phyloP scores from a whole-genome alignment of 2,113 vertebrate genomes.

The Thinocorus orbignyianus region DNA sequence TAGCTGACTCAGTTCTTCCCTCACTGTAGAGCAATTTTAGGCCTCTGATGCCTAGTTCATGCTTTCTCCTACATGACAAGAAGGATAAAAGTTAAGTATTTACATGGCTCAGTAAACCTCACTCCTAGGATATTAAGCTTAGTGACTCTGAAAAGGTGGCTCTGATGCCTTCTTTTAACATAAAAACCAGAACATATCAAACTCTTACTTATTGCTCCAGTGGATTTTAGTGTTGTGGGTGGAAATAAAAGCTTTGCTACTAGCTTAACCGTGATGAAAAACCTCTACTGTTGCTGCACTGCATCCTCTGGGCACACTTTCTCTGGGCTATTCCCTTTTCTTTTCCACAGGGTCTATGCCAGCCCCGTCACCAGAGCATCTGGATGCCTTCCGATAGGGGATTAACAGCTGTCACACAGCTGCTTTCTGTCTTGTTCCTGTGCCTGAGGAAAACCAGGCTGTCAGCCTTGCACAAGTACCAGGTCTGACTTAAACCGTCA shows the following conservation, averaged over 20 bases:
- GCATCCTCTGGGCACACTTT: background rate
- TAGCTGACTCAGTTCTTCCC: background rate
- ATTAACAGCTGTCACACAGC: background rate
- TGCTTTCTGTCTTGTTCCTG: background rate
- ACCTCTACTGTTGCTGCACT: background rate
- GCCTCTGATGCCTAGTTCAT: background rate
- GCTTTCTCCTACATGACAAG: background rate
- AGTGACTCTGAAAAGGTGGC: conserved; percentile 12
- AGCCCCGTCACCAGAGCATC: background rate
- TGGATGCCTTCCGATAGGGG: background rate
- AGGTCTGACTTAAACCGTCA: background rate
- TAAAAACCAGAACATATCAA: background rate
- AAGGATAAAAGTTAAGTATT: conserved; percentile 19
- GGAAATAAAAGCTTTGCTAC: conserved; percentile 11
- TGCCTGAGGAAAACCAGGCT: background rate
- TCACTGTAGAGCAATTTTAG: background rate
- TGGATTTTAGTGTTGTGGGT: background rate
- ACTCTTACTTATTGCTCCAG: background rate
- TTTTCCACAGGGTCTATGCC: background rate
- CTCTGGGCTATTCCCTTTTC: background rate
- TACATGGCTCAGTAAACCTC: conserved; percentile 1
- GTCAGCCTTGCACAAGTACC: background rate
- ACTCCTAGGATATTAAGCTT: conserved; percentile 40
- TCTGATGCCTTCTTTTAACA: conserved; percentile 18
- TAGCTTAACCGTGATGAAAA: background rate